Base-by-base conservation (phyloP, 2,888 invertebrate species). In the Galeruca laticollis region DNA sequence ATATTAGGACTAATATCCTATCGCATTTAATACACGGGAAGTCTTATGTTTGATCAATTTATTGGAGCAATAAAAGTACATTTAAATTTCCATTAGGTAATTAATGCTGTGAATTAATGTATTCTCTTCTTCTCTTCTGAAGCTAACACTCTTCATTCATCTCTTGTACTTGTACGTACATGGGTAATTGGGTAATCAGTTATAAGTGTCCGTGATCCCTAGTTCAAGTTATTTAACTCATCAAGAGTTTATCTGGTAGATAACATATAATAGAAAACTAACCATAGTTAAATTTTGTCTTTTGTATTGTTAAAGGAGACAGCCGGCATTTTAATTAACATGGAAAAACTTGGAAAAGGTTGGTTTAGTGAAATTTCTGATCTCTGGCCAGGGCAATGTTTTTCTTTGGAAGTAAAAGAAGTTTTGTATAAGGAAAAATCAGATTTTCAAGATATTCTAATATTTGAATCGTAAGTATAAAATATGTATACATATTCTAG, bases 331-430 rank as follows among this genome's bases (percentile, higher is more conserved):
- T 51, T 26, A 6, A 11, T 51, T 10, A 61, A 54, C 2, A 84
- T 84, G 84, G 82, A 85, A 74, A 72, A 73, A 49, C 80, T 97
- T 68, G 90, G 89, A 78, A 88, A 92, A 80, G 94, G 95, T 73
- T 99, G 98, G 98, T 99, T 97, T 84, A 94, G 94, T 76, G 99
- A 99, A 87, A 87, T 93, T 18, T 95, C 93, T 81, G 92, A 93
- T 51, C 87, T 97, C 79, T 97, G 97, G 96, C 95, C 96, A 0
- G 97, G 97, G 0, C 93, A 96, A 78, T 91, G 93, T 18, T 91
- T 97, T 81, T 97, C 97, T 0, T 87, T 98, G 72, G 90, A 96
- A 88, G 92, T 97, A 0, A 91, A 94, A 57, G 87, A 93, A 77
- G 87, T 97, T 1, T 87, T 98, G 0, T 92, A 95, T 82, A 87